Conservation (phyloP, 2,113 vertebrate species). For the human (Homo sapiens) region DNA sequence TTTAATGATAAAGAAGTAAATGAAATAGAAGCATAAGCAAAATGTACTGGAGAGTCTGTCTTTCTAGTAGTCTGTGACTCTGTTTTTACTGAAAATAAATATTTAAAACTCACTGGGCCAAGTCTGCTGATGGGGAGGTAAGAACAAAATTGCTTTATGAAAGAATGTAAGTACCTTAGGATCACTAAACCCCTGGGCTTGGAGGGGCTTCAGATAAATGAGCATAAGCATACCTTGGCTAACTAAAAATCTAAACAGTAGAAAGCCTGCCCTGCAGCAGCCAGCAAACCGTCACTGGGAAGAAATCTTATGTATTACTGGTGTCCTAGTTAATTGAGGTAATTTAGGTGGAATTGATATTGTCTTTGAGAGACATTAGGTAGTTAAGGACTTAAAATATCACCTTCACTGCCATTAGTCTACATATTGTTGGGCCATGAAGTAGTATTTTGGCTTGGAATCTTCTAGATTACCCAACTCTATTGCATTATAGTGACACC, state of each 20-base stretch:
- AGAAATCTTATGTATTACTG: not conserved
- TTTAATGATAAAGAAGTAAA: slow-evolving; percentile 32
- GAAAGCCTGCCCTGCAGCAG: not conserved
- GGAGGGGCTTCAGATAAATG: not conserved
- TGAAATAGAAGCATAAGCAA: not conserved
- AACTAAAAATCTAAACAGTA: not conserved
- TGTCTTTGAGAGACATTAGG: not conserved
- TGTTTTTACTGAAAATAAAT: slow-evolving; percentile 57
- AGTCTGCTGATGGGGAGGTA: not conserved
- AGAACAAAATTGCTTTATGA: not conserved
- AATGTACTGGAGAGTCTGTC: not conserved
- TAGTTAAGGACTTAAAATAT: not conserved
- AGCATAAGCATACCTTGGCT: not conserved
- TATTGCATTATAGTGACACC: not conserved
- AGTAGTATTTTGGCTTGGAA: not conserved
- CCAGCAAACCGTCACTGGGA: not conserved
- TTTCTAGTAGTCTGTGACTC: slow-evolving; percentile 23
- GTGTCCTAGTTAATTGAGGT: not conserved
- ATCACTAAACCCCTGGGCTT: not conserved
- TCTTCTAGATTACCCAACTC: not conserved
- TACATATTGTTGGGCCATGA: not conserved
- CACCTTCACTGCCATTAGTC: not conserved
- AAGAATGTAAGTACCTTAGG: not conserved
- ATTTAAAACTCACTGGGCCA: slow-evolving; percentile 44
- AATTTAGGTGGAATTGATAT: not conserved